Conservation (phyloP, 92 coral and sea anemone species). For the Pocillopora grandis region DNA sequence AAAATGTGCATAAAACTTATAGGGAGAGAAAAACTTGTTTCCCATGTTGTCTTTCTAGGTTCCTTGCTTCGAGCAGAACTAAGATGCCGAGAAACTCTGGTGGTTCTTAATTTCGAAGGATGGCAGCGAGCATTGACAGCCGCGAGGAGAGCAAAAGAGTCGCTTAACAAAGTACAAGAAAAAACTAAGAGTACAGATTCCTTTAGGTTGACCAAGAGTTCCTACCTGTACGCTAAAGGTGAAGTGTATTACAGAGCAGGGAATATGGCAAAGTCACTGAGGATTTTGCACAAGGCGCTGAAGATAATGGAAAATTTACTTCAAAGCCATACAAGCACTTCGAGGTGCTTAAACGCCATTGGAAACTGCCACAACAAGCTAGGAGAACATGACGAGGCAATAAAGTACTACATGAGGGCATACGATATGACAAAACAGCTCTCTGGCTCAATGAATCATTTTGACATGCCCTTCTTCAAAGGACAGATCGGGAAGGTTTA, state of each 20-base stretch:
- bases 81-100: constrained; percentile 40
- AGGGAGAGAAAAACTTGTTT: not conserved
- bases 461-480: too few relatives aligned
- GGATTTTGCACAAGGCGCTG: not conserved
- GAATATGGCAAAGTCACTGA: constrained; percentile 18
- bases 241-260: constrained; percentile 18
- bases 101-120: constrained; percentile 22
- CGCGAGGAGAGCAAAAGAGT: not conserved
- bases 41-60: not conserved
- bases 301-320: constrained; percentile 34
- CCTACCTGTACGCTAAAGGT: constrained; percentile 19
- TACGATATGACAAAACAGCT: constrained; percentile 51
- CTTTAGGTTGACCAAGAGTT: constrained; percentile 26
- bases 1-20: too few relatives aligned
- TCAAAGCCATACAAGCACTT: constrained; percentile 53
- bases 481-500: too few relatives aligned
- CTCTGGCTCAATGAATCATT: constrained; percentile 46
- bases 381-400: constrained; percentile 26
- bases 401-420: constrained; percentile 40
- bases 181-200: not conserved
- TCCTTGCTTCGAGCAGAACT: constrained; percentile 31
- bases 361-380: constrained; percentile 53
- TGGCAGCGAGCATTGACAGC: constrained; percentile 24
- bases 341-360: constrained; percentile 52
- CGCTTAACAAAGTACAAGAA: not conserved